These are phyloP conservation scores for Drosophila siamana DNA, from an alignment of 2,888 invertebrate species.

Conservation along the genomic window DNA sequence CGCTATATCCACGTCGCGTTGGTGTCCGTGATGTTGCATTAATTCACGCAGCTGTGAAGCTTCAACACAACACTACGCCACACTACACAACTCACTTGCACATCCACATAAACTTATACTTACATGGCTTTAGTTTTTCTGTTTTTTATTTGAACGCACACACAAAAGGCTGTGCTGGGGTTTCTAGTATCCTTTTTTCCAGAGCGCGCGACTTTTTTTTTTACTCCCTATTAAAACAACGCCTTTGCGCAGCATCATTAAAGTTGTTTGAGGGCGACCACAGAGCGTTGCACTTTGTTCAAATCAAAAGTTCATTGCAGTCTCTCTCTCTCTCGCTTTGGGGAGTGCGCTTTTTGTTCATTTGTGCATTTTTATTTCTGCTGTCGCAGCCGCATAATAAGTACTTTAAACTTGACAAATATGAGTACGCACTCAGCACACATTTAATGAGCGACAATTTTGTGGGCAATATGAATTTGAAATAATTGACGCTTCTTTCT, in stretches of 20 bases:
- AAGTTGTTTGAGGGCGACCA: conserved; percentile 22
- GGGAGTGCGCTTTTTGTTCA: background rate
- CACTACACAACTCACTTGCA: conserved; percentile 20
- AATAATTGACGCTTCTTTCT: background rate
- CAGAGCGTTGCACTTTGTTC: conserved; percentile 26
- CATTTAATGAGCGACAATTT: conserved; percentile 3
- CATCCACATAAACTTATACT: conserved; percentile 32
- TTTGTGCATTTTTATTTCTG: background rate
- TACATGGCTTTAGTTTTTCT: conserved; percentile 34
- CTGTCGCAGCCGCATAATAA: background rate
- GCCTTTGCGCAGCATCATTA: conserved; percentile 35
- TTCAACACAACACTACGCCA: conserved; percentile 12
- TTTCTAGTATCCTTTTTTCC: conserved; percentile 4
- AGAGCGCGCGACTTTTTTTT: background rate
- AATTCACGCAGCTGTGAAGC: conserved; percentile 70
- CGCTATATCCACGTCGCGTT: conserved; percentile 22
- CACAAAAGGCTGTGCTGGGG: conserved; percentile 36
- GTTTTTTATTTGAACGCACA: conserved; percentile 22
- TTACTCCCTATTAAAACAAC: conserved; percentile 9
- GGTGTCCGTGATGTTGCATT: conserved; percentile 62
- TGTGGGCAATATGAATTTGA: background rate
- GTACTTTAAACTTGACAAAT: conserved; percentile 8
- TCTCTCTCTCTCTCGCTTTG: too few species aligned
- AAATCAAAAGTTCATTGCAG: conserved; percentile 33
- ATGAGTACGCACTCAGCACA: background rate